These are phyloP conservation scores for Furnarius figulus DNA, from an alignment of 2,113 vertebrate species.

Conservation along the genomic window DNA sequence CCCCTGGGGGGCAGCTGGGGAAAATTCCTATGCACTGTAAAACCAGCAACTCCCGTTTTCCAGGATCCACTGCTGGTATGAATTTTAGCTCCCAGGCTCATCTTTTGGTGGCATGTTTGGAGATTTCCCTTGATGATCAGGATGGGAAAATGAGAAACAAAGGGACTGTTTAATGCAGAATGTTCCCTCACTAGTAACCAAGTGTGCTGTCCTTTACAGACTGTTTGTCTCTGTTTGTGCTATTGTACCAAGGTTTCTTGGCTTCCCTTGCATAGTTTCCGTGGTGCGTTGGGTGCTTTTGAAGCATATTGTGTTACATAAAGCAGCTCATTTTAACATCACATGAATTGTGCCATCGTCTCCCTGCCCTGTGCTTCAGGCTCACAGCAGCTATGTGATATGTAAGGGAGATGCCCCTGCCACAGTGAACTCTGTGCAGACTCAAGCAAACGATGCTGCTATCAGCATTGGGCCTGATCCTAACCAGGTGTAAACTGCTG, in stretches of 20 bases:
- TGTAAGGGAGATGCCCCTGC: not conserved
- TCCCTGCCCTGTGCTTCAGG: not conserved
- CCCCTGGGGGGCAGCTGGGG: not conserved
- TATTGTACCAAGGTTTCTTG: not conserved
- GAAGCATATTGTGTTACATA: not conserved
- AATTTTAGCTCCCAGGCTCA: not conserved
- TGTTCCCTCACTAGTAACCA: not conserved
- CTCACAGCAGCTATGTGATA: not conserved
- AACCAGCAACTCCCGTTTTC: not conserved
- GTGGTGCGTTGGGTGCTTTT: not conserved
- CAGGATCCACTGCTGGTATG: not conserved
- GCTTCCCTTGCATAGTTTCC: constrained; percentile 5
- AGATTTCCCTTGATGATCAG: not conserved
- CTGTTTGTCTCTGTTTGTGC: constrained; percentile 10
- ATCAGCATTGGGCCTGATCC: not conserved
- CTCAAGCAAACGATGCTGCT: not conserved
- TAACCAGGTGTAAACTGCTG: not conserved
- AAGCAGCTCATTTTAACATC: not conserved
- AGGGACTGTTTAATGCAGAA: not conserved
- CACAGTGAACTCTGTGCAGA: not conserved
- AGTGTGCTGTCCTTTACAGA: not conserved
- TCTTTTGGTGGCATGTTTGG: not conserved
- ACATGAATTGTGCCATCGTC: not conserved
- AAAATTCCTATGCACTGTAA: not conserved
- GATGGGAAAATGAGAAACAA: not conserved